phyloP scores from a whole-genome alignment of 2,113 vertebrate genomes.

The Pungitius pungitius region DNA sequence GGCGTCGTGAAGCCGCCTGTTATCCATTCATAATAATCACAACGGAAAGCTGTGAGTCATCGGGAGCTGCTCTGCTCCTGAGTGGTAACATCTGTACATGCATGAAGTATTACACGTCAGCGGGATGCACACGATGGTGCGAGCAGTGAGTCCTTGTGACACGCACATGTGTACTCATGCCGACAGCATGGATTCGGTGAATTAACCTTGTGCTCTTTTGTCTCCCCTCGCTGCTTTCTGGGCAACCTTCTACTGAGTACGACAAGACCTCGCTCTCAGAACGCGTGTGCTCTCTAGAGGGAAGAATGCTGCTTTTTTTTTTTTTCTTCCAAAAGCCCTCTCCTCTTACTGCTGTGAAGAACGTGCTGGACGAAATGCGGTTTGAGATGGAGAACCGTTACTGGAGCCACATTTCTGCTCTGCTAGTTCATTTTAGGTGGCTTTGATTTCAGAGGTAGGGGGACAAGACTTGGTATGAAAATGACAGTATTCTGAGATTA shows the following conservation, averaged over 20 bases:
- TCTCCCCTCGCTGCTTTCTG: constrained; percentile 1
- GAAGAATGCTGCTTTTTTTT: not conserved
- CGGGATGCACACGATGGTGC: constrained; percentile 36
- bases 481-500: not conserved
- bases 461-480: not conserved
- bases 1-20: constrained; percentile 63
- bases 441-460: not conserved
- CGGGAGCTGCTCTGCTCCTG: constrained; percentile 41
- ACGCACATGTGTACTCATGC: constrained; percentile 47
- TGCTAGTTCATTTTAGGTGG: not conserved
- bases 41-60: constrained; percentile 41
- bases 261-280: constrained; percentile 29
- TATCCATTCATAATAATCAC: constrained; percentile 71
- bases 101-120: constrained; percentile 56
- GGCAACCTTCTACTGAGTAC: constrained; percentile 22
- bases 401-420: not conserved
- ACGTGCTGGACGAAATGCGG: not conserved
- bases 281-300: not conserved
- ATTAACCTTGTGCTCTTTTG: constrained; percentile 46
- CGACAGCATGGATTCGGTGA: constrained; percentile 40
- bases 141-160: constrained; percentile 50
- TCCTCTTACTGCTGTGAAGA: not conserved
- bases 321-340: not conserved
- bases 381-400: not conserved
- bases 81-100: constrained; percentile 63